Evolutionary conservation across 1,140 invertebrate genomes (phyloP).

Genomic region (Akabosia matsudoensis): DNA sequence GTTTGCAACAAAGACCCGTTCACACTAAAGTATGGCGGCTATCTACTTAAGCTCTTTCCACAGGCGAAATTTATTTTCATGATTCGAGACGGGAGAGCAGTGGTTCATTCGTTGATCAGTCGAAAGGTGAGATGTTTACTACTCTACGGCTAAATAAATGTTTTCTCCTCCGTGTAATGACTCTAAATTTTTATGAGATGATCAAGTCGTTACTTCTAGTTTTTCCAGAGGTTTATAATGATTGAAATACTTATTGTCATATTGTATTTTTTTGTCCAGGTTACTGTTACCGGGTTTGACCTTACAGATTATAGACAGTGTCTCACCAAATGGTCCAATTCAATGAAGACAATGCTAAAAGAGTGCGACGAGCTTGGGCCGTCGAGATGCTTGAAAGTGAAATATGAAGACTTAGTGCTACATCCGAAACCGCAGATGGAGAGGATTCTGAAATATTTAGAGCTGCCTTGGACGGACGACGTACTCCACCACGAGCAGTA

Average conservation of each 20-base stretch:
- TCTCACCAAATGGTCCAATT: conserved; percentile 92
- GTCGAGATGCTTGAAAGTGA: conserved; percentile 78
- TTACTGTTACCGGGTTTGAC: conserved; percentile 97
- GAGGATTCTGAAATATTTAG: conserved; percentile 83
- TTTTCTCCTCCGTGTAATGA: too few species aligned
- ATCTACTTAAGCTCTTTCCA: conserved; percentile 63
- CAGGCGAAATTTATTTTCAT: conserved; percentile 94
- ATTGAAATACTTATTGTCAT: too few species aligned
- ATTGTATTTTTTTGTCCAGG: conserved; percentile 56
- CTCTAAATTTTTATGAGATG: too few species aligned
- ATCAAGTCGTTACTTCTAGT: too few species aligned
- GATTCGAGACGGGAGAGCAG: conserved; percentile 94
- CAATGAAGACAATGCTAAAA: conserved; percentile 88
- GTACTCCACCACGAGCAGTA: conserved; percentile 96
- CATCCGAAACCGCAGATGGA: conserved; percentile 87
- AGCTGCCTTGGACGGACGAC: conserved; percentile 90
- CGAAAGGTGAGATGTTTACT: conserved; percentile 66
- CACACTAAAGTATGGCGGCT: conserved; percentile 89
- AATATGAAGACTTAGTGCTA: conserved; percentile 95
- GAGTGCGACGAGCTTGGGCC: conserved; percentile 87
- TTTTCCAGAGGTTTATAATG: too few species aligned
- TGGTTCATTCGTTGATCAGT: conserved; percentile 96
- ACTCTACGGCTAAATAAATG: too few species aligned
- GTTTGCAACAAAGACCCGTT: conserved; percentile 99
- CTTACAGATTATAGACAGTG: conserved; percentile 88